Evolutionary conservation across 2,113 vertebrate species (phyloP).

Genomic region (Heterocephalus glaber): DNA sequence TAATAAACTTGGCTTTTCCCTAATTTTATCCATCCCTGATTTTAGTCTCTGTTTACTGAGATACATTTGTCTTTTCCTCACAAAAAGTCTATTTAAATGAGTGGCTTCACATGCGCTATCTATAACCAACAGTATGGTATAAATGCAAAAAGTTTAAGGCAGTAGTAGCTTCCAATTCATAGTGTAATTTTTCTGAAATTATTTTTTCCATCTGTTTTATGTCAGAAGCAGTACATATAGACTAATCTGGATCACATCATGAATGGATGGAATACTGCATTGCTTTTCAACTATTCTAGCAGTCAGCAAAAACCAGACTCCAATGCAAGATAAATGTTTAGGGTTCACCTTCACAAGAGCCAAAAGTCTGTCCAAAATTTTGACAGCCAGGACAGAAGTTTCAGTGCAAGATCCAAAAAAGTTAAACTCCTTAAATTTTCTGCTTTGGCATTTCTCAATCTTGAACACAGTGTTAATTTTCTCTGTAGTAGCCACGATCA

Average conservation of each 20-base stretch:
- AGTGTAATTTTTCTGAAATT: constrained; percentile 94
- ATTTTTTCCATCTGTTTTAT: constrained; percentile 97
- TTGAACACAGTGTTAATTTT: constrained; percentile 89
- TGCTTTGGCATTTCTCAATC: constrained; percentile 93
- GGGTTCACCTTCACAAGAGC: constrained; percentile 98
- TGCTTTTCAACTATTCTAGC: constrained; percentile 92
- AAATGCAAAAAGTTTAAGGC: constrained; percentile 98
- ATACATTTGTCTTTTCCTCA: no score
- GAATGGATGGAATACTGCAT: constrained; percentile 89
- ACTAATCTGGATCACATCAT: constrained; percentile 96
- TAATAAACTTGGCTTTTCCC: no score
- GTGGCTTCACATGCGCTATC: no score
- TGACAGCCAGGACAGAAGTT: constrained; percentile 96
- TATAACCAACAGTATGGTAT: constrained; percentile 87
- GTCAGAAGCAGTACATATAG: constrained; percentile 96
- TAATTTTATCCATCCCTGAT: no score
- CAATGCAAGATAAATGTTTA: constrained; percentile 96
- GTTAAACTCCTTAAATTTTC: constrained; percentile 97
- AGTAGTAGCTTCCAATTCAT: constrained; percentile 95
- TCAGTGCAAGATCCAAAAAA: constrained; percentile 95
- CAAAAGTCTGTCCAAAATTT: constrained; percentile 97
- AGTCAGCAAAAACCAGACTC: constrained; percentile 93
- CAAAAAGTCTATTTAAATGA: no score
- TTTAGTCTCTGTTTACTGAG: no score
- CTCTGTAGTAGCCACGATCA: constrained; percentile 94